phyloP scores from a whole-genome alignment of 2,888 invertebrate genomes.

The Cistogaster globosa region DNA sequence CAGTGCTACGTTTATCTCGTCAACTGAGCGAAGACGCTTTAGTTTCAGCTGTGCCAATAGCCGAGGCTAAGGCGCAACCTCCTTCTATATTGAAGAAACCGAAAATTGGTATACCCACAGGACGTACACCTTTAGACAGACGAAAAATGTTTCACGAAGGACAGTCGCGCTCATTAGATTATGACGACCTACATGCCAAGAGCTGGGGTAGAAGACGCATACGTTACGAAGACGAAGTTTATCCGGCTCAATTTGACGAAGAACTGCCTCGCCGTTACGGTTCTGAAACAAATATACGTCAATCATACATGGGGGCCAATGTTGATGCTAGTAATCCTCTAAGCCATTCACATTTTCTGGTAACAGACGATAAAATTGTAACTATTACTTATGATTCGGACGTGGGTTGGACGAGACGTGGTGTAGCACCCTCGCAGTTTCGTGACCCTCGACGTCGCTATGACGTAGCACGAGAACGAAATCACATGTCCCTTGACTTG shows the following conservation, averaged over 20 bases:
- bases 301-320: slow-evolving; percentile 81
- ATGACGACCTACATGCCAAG: slow-evolving; percentile 81
- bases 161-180: slow-evolving; percentile 81
- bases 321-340: slow-evolving; percentile 80
- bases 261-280: slow-evolving; percentile 79
- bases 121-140: slow-evolving; percentile 75
- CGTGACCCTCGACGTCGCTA: slow-evolving; percentile 78
- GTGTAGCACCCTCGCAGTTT: slow-evolving; percentile 80
- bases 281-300: slow-evolving; percentile 82
- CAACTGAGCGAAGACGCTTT: slow-evolving; percentile 81
- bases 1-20: slow-evolving; percentile 78
- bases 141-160: slow-evolving; percentile 80
- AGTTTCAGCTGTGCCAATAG: slow-evolving; percentile 80
- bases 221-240: slow-evolving; percentile 81
- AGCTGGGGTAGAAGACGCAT: slow-evolving; percentile 82
- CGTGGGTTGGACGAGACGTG: slow-evolving; percentile 83
- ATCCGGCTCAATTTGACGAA: slow-evolving; percentile 72
- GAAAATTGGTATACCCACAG: slow-evolving; percentile 74
- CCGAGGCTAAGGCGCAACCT: slow-evolving; percentile 77
- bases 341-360: slow-evolving; percentile 83
- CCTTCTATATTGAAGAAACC: slow-evolving; percentile 81
- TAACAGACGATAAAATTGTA: slow-evolving; percentile 83
- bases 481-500: slow-evolving; percentile 81
- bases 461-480: slow-evolving; percentile 75
- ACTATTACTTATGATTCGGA: slow-evolving; percentile 83